Base-by-base conservation (phyloP, 1,140 invertebrate genomes). In the Drosophila azteca region DNA sequence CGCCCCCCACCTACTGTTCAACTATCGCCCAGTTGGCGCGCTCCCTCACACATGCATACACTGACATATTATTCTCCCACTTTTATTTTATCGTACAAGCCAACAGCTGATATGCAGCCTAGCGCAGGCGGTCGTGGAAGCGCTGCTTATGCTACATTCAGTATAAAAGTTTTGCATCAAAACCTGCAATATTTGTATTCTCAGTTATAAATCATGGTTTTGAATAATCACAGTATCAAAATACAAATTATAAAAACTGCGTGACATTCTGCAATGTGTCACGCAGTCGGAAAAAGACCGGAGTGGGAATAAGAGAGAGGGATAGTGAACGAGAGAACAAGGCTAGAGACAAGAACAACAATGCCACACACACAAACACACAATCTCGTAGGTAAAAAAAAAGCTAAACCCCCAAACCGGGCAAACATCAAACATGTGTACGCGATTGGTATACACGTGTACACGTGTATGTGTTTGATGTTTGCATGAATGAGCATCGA, bases 371-470 rank as follows among this genome's bases (percentile, higher is more conserved):
- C 31, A 61, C 45, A 67, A 45, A 55, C 41, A 55, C 31, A 61
- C 39, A 67, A 45, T 41, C 45, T 45, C 45, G 50, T 67, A 55
- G 59, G 51, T 58, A 68, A 60, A 63, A 63, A 63, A 63, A 76
- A 64, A 85, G 49, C 61, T 70, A 73, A 79, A 55, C 43, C 79
- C 59, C 59, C 51, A 65, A 85, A 87, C 71, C 76, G 79, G 78
- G 52, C 83, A 69, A 78, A 78, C 72, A 64, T 44, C 65, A 81
- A 88, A 79, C 79, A 88, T 82, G 79, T 88, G 79, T 81, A 74
- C 65, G 66, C 51, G 55, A n/a, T 58, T 55, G 68, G 29, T 57
- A 61, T 75, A 49, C 65, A 78, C 53, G 58, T 20, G 17, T 20
- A 20, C 17, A 20, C 17, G 17, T 68, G 50, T 75, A 45, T 66